Evolutionary conservation across 35 echinoderm and acorn worm species (phyloP).

Genomic region (Ophioderma brevispina): DNA sequence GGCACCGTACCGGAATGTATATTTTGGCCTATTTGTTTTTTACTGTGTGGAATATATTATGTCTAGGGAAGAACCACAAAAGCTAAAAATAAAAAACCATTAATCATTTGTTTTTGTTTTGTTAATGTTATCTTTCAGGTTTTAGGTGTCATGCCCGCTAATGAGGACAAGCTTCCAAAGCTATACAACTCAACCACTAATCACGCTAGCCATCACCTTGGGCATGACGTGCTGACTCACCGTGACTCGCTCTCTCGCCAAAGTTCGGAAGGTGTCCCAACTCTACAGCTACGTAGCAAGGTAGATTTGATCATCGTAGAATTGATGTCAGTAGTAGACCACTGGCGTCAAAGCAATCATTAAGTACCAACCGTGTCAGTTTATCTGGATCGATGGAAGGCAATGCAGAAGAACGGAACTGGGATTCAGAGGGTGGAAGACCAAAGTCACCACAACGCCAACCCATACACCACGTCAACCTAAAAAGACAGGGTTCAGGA

Average conservation of each 20-base stretch:
- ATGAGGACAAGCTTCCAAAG: no score
- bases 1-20: no score
- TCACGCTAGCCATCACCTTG: no score
- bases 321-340: background rate
- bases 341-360: background rate
- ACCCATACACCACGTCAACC: background rate
- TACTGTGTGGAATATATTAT: no score
- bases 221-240: no score
- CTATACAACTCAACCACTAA: no score
- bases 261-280: background rate
- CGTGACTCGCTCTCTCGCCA: background rate
- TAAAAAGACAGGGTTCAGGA: background rate
- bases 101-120: no score
- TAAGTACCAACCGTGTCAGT: background rate
- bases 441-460: background rate
- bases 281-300: background rate
- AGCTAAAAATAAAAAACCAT: no score
- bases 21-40: no score
- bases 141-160: no score
- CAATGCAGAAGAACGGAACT: background rate
- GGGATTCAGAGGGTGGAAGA: constrained; percentile 34
- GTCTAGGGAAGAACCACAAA: no score
- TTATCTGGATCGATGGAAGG: constrained; percentile 1
- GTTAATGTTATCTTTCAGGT: no score
- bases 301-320: background rate